Conservation (phyloP, 2,888 invertebrate species). For the Subacronicta megacephala region DNA sequence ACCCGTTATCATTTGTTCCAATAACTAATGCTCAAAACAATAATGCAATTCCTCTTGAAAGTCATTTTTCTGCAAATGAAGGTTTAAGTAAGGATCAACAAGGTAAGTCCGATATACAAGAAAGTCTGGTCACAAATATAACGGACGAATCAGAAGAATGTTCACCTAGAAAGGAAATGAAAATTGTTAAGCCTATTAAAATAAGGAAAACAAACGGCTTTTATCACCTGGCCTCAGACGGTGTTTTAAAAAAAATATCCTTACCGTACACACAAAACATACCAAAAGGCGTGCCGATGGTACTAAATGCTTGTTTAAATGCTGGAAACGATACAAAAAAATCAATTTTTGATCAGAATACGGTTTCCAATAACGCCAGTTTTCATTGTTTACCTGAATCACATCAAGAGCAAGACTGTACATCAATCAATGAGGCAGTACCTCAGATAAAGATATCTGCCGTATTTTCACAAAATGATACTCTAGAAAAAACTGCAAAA, state of each 20-base stretch:
- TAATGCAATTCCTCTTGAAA: constrained; percentile 55
- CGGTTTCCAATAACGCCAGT: neutral
- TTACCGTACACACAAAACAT: constrained; percentile 27
- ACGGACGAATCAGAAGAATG: constrained; percentile 26
- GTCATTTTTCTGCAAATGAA: constrained; percentile 21
- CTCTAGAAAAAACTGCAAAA: constrained; percentile 43
- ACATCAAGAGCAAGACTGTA: constrained; percentile 17
- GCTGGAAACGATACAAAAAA: neutral
- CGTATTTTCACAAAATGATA: constrained; percentile 54
- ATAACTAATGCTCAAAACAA: constrained; percentile 33
- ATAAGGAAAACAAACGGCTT: constrained; percentile 76
- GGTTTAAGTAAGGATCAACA: constrained; percentile 12
- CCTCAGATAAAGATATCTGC: constrained; percentile 70
- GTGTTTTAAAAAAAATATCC: constrained; percentile 54
- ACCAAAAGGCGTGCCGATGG: constrained; percentile 9
- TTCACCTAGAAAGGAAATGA: constrained; percentile 45
- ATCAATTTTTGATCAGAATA: constrained; percentile 6
- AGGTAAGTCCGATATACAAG: constrained; percentile 14
- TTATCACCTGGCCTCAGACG: constrained; percentile 69
- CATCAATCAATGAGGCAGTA: constrained; percentile 60
- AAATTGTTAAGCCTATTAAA: constrained; percentile 78
- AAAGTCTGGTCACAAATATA: constrained; percentile 29
- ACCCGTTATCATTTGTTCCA: constrained; percentile 78
- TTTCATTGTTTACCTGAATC: constrained; percentile 4
- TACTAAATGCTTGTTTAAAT: constrained; percentile 19